These are phyloP conservation scores for Colostygia pectinataria DNA, from an alignment of 2,888 invertebrate species.

Conservation along the genomic window DNA sequence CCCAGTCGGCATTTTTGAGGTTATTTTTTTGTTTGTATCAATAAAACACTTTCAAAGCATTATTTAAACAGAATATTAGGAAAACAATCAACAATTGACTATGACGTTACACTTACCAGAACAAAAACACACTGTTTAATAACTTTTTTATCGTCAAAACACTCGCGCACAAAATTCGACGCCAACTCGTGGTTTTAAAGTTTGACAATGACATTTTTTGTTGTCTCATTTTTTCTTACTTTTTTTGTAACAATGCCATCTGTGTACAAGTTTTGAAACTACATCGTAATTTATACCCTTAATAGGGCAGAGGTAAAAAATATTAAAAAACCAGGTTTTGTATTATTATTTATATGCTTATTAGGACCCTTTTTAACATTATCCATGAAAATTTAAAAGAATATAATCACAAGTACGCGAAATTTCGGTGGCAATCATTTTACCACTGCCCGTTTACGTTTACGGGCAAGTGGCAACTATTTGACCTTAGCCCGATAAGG, in stretches of 20 bases:
- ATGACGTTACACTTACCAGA: conserved; percentile 9
- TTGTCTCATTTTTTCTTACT: neutral
- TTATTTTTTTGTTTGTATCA: conserved; percentile 1
- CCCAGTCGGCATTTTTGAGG: neutral
- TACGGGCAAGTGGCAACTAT: too few species aligned
- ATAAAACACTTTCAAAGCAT: conserved; percentile 11
- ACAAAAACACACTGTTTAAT: conserved; percentile 8
- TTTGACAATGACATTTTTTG: conserved; percentile 3
- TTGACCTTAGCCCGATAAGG: too few species aligned
- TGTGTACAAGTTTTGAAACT: conserved; percentile 2
- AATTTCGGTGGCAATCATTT: too few species aligned
- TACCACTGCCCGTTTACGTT: too few species aligned
- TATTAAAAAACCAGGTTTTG: too few species aligned
- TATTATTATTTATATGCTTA: too few species aligned
- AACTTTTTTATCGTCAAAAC: neutral
- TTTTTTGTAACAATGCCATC: conserved; percentile 1
- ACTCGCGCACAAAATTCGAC: neutral
- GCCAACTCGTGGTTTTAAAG: neutral
- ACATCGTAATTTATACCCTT: conserved; percentile 2
- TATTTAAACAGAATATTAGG: conserved; percentile 6
- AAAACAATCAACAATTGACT: neutral
- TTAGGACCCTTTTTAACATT: too few species aligned
- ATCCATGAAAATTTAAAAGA: too few species aligned
- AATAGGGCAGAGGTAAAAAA: too few species aligned
- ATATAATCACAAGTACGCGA: too few species aligned